Percentiles rank a stretch among this genome's conserved stretches.
These are phyloP conservation scores for Cylindroiulus punctatus DNA, from an alignment of 2,888 invertebrate species.

Conservation along the genomic window DNA sequence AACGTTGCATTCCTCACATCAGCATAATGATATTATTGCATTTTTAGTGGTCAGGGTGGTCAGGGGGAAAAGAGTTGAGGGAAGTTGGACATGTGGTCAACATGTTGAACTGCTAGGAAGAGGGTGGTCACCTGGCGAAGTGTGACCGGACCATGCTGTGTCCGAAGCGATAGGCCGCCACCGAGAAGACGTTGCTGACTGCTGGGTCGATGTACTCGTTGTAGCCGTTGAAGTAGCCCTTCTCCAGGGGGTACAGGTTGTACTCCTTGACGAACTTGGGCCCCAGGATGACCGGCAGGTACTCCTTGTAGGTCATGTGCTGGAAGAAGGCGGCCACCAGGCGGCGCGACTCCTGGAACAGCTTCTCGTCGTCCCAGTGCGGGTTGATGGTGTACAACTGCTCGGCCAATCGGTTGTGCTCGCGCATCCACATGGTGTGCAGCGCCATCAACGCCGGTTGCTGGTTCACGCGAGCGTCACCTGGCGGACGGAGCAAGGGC, in stretches of 20 bases:
- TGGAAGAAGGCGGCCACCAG: slow-evolving; percentile 63
- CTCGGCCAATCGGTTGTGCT: slow-evolving; percentile 58
- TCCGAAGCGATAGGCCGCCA: slow-evolving; percentile 64
- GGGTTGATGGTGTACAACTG: slow-evolving; percentile 59
- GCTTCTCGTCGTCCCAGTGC: slow-evolving; percentile 59
- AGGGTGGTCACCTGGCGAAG: slow-evolving; percentile 54
- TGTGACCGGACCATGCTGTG: slow-evolving; percentile 61
- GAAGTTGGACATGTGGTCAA: background rate
- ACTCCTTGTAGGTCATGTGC: slow-evolving; percentile 62
- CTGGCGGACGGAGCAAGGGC: slow-evolving; percentile 37
- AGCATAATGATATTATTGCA: too few species aligned
- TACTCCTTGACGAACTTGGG: slow-evolving; percentile 61
- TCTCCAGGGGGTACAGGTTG: slow-evolving; percentile 60
- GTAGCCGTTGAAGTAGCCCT: slow-evolving; percentile 62
- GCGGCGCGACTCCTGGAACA: slow-evolving; percentile 63
- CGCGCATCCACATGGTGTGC: slow-evolving; percentile 58
- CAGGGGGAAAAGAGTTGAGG: too few species aligned
- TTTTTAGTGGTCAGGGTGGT: too few species aligned
- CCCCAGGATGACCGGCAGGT: slow-evolving; percentile 61
- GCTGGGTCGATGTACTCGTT: slow-evolving; percentile 61
- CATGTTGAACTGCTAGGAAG: background rate
- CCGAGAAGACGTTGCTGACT: slow-evolving; percentile 62
- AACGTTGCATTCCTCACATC: too few species aligned
- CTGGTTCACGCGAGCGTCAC: slow-evolving; percentile 58
- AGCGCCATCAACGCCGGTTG: slow-evolving; percentile 58